These are phyloP conservation scores for Acanthosepion pharaonis DNA, from an alignment of 2,888 invertebrate genomes.

Conservation along the genomic window DNA sequence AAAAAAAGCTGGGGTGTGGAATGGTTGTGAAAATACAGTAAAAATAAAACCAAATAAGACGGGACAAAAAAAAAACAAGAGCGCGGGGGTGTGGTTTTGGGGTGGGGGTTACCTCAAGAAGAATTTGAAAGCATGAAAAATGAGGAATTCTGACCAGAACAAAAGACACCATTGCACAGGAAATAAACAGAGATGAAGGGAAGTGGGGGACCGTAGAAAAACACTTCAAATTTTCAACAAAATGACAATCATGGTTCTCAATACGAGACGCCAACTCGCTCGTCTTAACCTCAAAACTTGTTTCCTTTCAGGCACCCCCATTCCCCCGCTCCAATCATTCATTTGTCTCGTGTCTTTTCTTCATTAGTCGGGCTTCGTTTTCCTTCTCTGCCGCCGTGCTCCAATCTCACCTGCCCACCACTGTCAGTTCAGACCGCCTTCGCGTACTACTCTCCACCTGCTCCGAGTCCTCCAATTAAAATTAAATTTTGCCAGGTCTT, in stretches of 20 bases:
- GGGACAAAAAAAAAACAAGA: no score
- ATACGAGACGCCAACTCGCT: not conserved
- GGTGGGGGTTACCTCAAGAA: not conserved
- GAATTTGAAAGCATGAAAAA: not conserved
- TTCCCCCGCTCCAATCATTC: no score
- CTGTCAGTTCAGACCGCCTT: not conserved
- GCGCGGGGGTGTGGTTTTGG: no score
- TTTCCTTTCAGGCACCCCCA: not conserved
- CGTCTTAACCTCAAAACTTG: not conserved
- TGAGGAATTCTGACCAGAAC: not conserved
- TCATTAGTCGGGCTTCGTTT: not conserved
- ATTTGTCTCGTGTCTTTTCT: not conserved
- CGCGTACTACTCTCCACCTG: fast-evolving
- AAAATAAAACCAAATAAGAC: no score
- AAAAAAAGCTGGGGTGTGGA: not conserved
- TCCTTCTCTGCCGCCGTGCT: no score
- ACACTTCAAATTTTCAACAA: not conserved
- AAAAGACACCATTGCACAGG: not conserved
- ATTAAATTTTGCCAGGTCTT: not conserved
- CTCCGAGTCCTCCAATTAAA: not conserved
- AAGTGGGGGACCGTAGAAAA: not conserved
- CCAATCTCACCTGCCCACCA: not conserved
- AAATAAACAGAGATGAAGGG: not conserved
- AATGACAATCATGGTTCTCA: not conserved
- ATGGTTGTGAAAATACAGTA: no score